Conservation (phyloP, 2,888 invertebrate species). For the Creontiades dilutus region DNA sequence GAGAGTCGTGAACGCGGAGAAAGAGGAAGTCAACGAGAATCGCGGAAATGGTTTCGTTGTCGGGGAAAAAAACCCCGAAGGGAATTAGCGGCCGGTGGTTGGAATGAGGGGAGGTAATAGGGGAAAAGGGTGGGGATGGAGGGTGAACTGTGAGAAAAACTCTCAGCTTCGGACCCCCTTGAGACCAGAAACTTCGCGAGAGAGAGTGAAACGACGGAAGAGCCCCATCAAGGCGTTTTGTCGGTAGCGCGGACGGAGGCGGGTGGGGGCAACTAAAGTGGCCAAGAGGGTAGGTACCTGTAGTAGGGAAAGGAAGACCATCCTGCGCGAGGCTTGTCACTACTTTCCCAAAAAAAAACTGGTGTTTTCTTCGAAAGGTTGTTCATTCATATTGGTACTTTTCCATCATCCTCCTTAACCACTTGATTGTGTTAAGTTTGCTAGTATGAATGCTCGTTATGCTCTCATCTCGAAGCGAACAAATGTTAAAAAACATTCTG, state of each 20-base stretch:
- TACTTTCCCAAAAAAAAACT: too few species aligned
- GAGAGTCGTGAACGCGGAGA: slow-evolving; percentile 38
- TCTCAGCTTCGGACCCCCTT: not conserved
- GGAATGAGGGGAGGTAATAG: not conserved
- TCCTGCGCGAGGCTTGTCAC: too few species aligned
- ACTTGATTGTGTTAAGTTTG: too few species aligned
- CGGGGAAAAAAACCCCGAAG: not conserved
- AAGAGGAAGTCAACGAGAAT: not conserved
- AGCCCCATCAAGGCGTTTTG: not conserved
- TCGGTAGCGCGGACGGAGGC: not conserved
- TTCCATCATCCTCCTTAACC: too few species aligned
- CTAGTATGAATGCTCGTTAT: too few species aligned
- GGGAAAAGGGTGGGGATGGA: not conserved
- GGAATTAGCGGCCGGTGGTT: not conserved
- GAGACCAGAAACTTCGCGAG: not conserved
- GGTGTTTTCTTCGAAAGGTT: too few species aligned
- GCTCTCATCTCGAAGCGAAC: too few species aligned
- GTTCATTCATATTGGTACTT: too few species aligned
- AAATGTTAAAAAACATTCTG: too few species aligned
- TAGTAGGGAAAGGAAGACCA: too few species aligned
- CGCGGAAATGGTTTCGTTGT: slow-evolving; percentile 26
- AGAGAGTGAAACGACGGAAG: slow-evolving; percentile 62
- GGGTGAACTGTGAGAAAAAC: slow-evolving; percentile 36
- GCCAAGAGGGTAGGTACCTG: too few species aligned
- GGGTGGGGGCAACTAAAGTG: too few species aligned